Conservation (phyloP, 1,140 invertebrate species). For the Globodera rostochiensis region DNA sequence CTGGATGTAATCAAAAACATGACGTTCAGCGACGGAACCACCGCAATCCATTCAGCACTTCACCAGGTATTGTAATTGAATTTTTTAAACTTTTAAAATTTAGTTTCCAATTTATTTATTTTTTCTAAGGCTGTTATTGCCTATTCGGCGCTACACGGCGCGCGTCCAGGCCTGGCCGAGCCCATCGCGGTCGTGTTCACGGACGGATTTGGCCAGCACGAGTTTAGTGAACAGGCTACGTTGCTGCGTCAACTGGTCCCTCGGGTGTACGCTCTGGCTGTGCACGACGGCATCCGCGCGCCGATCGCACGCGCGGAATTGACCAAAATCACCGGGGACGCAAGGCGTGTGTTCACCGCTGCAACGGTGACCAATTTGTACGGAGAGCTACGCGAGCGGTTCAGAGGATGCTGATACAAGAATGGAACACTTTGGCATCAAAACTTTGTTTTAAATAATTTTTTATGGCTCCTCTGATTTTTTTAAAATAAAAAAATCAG, state of each 20-base stretch:
- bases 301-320: constrained; percentile 20
- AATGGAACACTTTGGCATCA: background rate
- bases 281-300: constrained; percentile 36
- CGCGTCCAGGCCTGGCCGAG: constrained; percentile 37
- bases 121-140: constrained; percentile 40
- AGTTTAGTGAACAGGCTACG: constrained; percentile 40
- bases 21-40: constrained; percentile 52
- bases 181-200: constrained; percentile 48
- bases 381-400: constrained; percentile 12
- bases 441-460: background rate
- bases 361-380: constrained; percentile 23
- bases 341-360: constrained; percentile 37
- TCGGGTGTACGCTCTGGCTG: constrained; percentile 43
- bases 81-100: constrained; percentile 9
- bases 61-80: constrained; percentile 30
- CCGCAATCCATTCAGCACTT: constrained; percentile 56
- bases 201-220: constrained; percentile 49
- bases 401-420: constrained; percentile 22
- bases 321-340: constrained; percentile 31
- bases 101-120: background rate
- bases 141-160: constrained; percentile 40
- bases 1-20: constrained; percentile 36
- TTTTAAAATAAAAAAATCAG: too few species aligned
- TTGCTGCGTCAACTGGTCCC: constrained; percentile 38
- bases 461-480: too few species aligned